These are phyloP conservation scores for Chesias legatella DNA, from an alignment of 2,888 invertebrate species.

Conservation along the genomic window DNA sequence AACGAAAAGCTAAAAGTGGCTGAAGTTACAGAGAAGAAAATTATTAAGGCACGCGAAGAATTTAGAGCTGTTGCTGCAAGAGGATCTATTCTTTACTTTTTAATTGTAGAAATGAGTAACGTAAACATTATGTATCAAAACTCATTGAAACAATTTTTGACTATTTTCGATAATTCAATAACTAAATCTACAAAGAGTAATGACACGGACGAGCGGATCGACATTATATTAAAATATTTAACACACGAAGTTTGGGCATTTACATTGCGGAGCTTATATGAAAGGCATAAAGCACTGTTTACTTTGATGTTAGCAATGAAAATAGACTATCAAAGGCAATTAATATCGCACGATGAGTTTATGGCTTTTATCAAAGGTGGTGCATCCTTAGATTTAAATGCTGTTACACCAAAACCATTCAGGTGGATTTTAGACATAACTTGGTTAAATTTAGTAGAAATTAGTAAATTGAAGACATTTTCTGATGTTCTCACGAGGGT, in stretches of 20 bases:
- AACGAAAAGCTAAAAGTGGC: slow-evolving; percentile 95
- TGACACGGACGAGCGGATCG: slow-evolving; percentile 91
- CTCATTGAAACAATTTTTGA: slow-evolving; percentile 95
- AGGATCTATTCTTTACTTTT: slow-evolving; percentile 96
- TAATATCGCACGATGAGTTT: slow-evolving; percentile 94
- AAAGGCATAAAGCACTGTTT: slow-evolving; percentile 94
- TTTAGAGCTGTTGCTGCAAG: slow-evolving; percentile 96
- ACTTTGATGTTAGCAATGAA: slow-evolving; percentile 97
- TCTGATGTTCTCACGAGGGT: slow-evolving; percentile 88
- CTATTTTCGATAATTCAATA: slow-evolving; percentile 95
- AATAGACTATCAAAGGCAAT: slow-evolving; percentile 91
- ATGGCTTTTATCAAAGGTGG: slow-evolving; percentile 98
- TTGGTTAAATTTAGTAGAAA: slow-evolving; percentile 97
- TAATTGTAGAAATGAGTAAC: slow-evolving; percentile 98
- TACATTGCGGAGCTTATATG: slow-evolving; percentile 94
- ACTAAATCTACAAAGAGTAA: slow-evolving; percentile 93
- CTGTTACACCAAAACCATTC: slow-evolving; percentile 95
- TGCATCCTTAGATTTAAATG: slow-evolving; percentile 95
- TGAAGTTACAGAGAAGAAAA: slow-evolving; percentile 96
- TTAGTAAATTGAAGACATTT: slow-evolving; percentile 91
- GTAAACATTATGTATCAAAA: slow-evolving; percentile 99
- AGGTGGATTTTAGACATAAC: slow-evolving; percentile 97
- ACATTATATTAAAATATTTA: slow-evolving; percentile 92
- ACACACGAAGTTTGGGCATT: slow-evolving; percentile 96
- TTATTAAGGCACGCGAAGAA: slow-evolving; percentile 95